Percentiles rank a stretch among this genome's conserved stretches.
phyloP scores from a whole-genome alignment of 2,888 invertebrate genomes.

The Eremobia ochroleuca region DNA sequence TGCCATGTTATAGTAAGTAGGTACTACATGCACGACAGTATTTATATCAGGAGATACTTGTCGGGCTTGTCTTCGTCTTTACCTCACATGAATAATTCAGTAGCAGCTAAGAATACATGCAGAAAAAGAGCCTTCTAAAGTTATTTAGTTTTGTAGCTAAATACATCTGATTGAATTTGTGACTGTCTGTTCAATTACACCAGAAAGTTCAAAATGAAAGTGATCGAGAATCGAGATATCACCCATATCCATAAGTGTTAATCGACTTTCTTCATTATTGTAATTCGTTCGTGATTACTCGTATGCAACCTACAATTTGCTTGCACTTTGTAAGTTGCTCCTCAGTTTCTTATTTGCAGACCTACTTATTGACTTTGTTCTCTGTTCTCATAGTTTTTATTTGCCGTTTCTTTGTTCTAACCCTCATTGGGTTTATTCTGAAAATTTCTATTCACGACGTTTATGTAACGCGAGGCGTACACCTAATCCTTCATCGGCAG shows the following conservation, averaged over 20 bases:
- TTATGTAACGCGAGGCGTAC: not conserved
- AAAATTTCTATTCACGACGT: conserved; percentile 52
- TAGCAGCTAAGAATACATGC: conserved; percentile 67
- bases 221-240: not conserved
- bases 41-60: conserved; percentile 66
- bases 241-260: not conserved
- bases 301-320: conserved; percentile 66
- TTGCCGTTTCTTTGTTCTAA: conserved; percentile 42
- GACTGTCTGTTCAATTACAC: conserved; percentile 4
- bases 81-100: conserved; percentile 75
- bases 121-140: conserved; percentile 61
- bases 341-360: conserved; percentile 65
- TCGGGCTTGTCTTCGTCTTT: conserved; percentile 69
- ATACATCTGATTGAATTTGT: conserved; percentile 34
- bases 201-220: conserved; percentile 29
- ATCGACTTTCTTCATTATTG: conserved; percentile 54
- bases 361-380: conserved; percentile 66
- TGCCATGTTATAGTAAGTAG: conserved; percentile 16
- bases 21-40: conserved; percentile 22
- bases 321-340: conserved; percentile 67
- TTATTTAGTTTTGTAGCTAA: conserved; percentile 36
- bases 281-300: conserved; percentile 52
- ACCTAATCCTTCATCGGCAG: not conserved
- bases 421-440: conserved; percentile 35
- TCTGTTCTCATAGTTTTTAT: conserved; percentile 67